A percentile compares a stretch with the other conserved stretches of the same genome.
phyloP scores from a whole-genome alignment of 2,797 vertebrate species.

The Tympanoctomys barrerae region DNA sequence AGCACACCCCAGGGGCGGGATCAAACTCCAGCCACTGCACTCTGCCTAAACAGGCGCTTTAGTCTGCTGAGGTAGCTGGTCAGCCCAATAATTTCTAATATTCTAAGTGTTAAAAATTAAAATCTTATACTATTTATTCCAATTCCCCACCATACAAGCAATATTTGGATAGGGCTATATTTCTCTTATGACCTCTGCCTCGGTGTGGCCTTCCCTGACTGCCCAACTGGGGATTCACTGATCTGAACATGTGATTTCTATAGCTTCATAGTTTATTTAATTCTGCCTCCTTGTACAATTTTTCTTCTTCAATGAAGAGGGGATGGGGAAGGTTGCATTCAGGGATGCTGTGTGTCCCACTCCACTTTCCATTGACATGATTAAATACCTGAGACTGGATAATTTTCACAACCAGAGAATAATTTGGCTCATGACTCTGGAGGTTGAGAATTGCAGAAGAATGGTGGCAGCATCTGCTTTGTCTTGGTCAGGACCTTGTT shows the following conservation, averaged over 20 bases:
- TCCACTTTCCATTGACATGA: not conserved
- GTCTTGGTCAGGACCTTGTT: not conserved
- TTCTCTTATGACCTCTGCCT: not conserved
- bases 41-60: too few relatives aligned
- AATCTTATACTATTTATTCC: not conserved
- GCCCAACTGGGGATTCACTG: not conserved
- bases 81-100: not conserved
- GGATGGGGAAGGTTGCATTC: not conserved
- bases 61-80: too few relatives aligned
- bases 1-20: too few relatives aligned
- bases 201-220: not conserved
- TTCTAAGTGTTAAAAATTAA: constrained; percentile 24
- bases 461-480: not conserved
- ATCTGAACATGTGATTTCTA: not conserved
- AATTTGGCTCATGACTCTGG: not conserved
- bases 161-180: not conserved
- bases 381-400: not conserved
- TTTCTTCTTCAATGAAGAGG: not conserved
- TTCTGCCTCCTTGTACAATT: not conserved
- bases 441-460: not conserved
- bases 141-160: not conserved
- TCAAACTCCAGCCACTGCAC: too few relatives aligned
- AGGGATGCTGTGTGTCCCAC: not conserved
- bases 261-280: not conserved
- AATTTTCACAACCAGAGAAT: not conserved